phyloP scores from a whole-genome alignment of 2,888 invertebrate genomes.

The Cyrtodaria siliqua region DNA sequence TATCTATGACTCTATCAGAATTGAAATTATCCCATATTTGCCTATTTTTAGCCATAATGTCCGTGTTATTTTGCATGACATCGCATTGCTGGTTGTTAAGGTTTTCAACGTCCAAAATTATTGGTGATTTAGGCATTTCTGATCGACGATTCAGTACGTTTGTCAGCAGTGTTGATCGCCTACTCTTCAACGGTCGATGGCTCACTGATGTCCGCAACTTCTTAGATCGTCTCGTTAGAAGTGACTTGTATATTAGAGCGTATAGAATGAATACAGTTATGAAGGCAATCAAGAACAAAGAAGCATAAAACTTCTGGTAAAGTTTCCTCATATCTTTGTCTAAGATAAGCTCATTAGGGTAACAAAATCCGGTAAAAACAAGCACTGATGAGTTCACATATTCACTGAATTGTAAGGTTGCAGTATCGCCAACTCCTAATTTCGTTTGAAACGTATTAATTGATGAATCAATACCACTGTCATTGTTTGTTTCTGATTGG shows the following conservation, averaged over 20 bases:
- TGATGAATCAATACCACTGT: too few relatives aligned
- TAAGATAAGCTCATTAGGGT: conserved; percentile 58
- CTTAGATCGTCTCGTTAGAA: conserved; percentile 55
- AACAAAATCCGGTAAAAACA: conserved; percentile 57
- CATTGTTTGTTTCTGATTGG: too few relatives aligned
- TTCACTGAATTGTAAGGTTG: too few relatives aligned
- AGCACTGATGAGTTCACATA: neutral
- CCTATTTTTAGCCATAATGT: too few relatives aligned
- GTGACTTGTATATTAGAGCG: conserved; percentile 63
- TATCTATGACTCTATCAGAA: too few relatives aligned
- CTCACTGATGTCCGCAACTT: conserved; percentile 44
- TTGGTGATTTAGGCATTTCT: too few relatives aligned
- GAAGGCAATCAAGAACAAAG: conserved; percentile 64
- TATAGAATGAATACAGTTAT: conserved; percentile 62
- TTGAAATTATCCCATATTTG: too few relatives aligned
- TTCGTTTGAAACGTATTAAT: too few relatives aligned
- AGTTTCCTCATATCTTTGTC: conserved; percentile 46
- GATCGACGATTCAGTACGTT: neutral
- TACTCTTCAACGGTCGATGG: conserved; percentile 24
- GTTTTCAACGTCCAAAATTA: too few relatives aligned
- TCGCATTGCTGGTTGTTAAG: too few relatives aligned
- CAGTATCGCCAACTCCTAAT: too few relatives aligned
- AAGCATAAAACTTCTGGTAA: conserved; percentile 67
- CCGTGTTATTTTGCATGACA: too few relatives aligned
- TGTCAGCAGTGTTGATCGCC: conserved; percentile 24